Evolutionary conservation across 1,140 invertebrate species (phyloP), one percentile per base, ranked within the genome.

Genomic region (Diprion similis): DNA sequence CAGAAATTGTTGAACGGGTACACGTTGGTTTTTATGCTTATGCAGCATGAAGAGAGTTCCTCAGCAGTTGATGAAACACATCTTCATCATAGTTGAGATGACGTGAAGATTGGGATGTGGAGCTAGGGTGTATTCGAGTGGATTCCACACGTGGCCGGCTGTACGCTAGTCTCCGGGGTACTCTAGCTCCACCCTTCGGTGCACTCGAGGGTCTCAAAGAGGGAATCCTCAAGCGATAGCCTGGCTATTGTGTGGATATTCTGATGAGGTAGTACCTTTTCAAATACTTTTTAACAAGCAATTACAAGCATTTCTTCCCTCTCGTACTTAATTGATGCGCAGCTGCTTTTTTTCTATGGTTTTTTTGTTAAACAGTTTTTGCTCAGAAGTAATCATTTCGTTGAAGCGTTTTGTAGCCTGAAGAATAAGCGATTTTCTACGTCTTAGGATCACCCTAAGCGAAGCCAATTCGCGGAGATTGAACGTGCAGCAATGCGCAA

Each of bases 221-320:
- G 64, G 9, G 45, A 15, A 59, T 37, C 13, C 46, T 70, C 69
- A 15, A 46, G 19, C 15, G 67, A 68, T 68, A 47, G 17, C 47
- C 19, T 46, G 4, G 51, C 73, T 77, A 83, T 83, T 83, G 82
- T 83, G 82, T 82, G 78, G 80, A 81, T 79, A 77, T 81, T 82
- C 77, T 79, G 80, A 83, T 83, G 82, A 83, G 80, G 79, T 75
- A 78, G 78, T 79, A 78, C 74, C 79, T 79, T 68, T 78, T 78
- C 73, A 77, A 80, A 79, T 77, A 73, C 77, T 72, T 78, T 80
- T 77, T 77, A 79, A 76, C 76, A 72, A 76, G 64, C 78, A 77
- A 82, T 82, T 82, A 81, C 78, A 59, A 59, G 51, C 11, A 9
- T 17, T 59, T 17, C n/a, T 59, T 59, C n/a, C 51, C 51, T 17